Evolutionary conservation across 1,140 invertebrate species (phyloP).

Genomic region (Cyclargus thomasi): DNA sequence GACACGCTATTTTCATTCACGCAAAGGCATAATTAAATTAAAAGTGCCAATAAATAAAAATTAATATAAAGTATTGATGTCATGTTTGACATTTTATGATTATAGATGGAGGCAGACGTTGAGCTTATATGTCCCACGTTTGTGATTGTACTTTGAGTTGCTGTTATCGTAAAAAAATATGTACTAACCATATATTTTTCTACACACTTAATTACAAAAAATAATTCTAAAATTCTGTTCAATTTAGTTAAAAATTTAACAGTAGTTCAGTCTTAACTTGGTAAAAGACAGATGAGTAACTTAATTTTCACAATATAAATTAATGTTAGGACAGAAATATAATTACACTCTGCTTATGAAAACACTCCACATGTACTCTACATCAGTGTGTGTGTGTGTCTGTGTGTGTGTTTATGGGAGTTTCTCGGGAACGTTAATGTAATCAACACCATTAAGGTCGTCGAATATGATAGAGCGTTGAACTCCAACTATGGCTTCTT

Average conservation of each 20-base stretch:
- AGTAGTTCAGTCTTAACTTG: too few species aligned
- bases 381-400: background rate
- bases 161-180: too few species aligned
- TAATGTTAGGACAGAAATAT: too few species aligned
- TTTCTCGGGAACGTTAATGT: constrained; percentile 15
- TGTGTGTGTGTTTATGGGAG: constrained; percentile 7
- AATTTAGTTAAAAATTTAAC: too few species aligned
- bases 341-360: too few species aligned
- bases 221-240: too few species aligned
- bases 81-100: constrained; percentile 1
- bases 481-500: constrained; percentile 36
- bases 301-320: too few species aligned
- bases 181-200: too few species aligned
- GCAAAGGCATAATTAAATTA: constrained; percentile 5
- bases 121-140: background rate
- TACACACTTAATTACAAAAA: too few species aligned
- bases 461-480: constrained; percentile 32
- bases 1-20: background rate
- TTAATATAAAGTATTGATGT: background rate
- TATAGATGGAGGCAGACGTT: background rate
- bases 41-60: constrained; percentile 7
- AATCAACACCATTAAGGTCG: constrained; percentile 30
- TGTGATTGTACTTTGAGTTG: too few species aligned
- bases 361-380: background rate
- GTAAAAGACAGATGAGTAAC: too few species aligned